Evolutionary conservation across 2,888 invertebrate genomes (phyloP).

Genomic region (Apomyelois bistriatella): DNA sequence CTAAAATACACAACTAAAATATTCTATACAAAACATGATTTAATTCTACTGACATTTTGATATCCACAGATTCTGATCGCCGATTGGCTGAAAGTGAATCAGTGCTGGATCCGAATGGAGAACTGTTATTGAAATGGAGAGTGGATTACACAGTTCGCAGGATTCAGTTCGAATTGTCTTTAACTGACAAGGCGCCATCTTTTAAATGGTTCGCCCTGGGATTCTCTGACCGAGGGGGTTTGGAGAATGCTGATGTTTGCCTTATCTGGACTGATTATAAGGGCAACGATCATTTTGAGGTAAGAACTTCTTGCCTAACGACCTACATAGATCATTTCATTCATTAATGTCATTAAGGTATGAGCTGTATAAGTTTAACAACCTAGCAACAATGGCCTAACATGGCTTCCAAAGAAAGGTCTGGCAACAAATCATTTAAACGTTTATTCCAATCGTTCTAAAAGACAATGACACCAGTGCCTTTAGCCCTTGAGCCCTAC

Average conservation of each 20-base stretch:
- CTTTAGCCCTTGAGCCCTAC: too few species aligned
- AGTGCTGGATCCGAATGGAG: constrained; percentile 63
- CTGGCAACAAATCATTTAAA: too few species aligned
- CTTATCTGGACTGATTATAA: constrained; percentile 88
- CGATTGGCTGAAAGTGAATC: constrained; percentile 59
- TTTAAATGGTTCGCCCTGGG: constrained; percentile 90
- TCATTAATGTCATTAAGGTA: too few species aligned
- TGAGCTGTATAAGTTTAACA: too few species aligned
- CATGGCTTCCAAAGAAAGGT: too few species aligned
- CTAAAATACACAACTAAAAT: too few species aligned
- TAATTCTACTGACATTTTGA: neutral
- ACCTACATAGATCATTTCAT: too few species aligned
- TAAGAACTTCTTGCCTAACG: constrained; percentile 25
- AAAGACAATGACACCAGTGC: too few species aligned
- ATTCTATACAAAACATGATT: too few species aligned
- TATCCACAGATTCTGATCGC: constrained; percentile 27
- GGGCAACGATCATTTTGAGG: constrained; percentile 74
- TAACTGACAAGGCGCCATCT: constrained; percentile 63
- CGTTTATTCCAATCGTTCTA: too few species aligned
- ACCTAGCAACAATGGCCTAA: too few species aligned
- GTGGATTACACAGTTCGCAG: constrained; percentile 53
- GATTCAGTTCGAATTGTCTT: constrained; percentile 72
- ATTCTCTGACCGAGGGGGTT: constrained; percentile 89
- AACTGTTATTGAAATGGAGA: constrained; percentile 60
- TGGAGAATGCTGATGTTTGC: constrained; percentile 89